These are phyloP conservation scores for Tetramorium simillimum DNA, from an alignment of 1,140 invertebrate genomes.

Conservation along the genomic window DNA sequence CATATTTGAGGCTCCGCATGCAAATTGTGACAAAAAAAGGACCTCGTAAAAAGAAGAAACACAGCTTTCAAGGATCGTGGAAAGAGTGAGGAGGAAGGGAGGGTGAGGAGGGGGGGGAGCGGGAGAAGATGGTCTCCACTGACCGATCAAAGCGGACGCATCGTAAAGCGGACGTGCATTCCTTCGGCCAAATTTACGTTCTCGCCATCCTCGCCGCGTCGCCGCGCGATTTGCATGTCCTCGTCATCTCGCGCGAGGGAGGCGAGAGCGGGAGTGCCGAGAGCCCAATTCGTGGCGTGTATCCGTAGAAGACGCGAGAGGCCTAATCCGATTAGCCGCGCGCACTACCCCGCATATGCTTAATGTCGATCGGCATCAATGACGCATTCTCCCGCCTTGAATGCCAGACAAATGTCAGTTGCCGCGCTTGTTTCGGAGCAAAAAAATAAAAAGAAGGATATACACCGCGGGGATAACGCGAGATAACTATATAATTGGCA, in stretches of 20 bases:
- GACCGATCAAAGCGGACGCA: neutral
- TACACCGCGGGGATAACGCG: neutral
- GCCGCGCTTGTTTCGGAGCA: constrained; percentile 46
- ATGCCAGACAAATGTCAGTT: constrained; percentile 61
- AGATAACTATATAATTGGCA: constrained; percentile 50
- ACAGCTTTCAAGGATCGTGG: neutral
- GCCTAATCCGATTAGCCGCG: constrained; percentile 43
- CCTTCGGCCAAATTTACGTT: neutral
- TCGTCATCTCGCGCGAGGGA: neutral
- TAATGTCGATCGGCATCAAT: constrained; percentile 52
- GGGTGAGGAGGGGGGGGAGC: too few species aligned
- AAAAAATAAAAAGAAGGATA: constrained; percentile 29
- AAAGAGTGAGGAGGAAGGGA: too few species aligned
- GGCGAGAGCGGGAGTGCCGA: neutral
- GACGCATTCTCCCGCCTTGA: constrained; percentile 36
- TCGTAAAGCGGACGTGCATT: neutral
- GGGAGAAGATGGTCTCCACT: neutral
- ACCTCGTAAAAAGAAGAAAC: neutral
- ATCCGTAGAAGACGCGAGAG: constrained; percentile 12
- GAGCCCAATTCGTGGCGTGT: constrained; percentile 13
- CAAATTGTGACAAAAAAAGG: neutral
- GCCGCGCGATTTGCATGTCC: neutral
- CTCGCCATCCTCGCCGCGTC: neutral
- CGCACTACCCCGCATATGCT: constrained; percentile 10
- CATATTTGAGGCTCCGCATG: neutral